A percentile compares a stretch with the other conserved stretches of the same genome.
These are phyloP conservation scores for Abramis brama DNA, from an alignment of 2,113 vertebrate species.

Conservation along the genomic window DNA sequence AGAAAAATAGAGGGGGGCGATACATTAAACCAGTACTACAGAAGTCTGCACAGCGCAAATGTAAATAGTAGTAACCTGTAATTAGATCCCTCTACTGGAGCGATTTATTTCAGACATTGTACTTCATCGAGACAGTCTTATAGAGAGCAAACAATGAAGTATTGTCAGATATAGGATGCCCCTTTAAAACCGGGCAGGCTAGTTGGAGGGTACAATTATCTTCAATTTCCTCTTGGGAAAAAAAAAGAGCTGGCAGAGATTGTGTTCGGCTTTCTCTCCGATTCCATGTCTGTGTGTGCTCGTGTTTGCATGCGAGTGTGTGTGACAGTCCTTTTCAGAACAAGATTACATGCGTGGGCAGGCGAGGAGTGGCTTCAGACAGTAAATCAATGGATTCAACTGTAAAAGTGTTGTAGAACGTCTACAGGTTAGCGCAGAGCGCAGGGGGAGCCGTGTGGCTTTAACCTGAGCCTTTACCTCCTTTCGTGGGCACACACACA, in stretches of 20 bases:
- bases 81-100: conserved; percentile 15
- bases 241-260: conserved; percentile 9
- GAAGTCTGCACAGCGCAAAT: not conserved
- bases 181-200: conserved; percentile 32
- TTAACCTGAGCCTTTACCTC: conserved; percentile 43
- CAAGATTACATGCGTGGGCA: conserved; percentile 35
- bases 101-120: conserved; percentile 18
- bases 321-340: conserved; percentile 37
- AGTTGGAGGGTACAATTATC: conserved; percentile 39
- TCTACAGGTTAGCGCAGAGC: conserved; percentile 39
- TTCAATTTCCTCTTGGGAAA: conserved; percentile 32
- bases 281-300: conserved; percentile 23
- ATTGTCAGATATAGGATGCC: conserved; percentile 35
- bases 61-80: conserved; percentile 37
- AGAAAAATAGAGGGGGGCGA: not conserved
- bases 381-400: conserved; percentile 44
- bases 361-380: conserved; percentile 47
- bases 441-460: conserved; percentile 14
- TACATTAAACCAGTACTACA: not conserved
- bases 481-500: not conserved
- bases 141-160: conserved; percentile 34
- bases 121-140: not conserved
- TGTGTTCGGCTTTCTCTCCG: conserved; percentile 23
- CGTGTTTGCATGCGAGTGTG: conserved; percentile 35
- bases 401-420: conserved; percentile 29